Percentiles rank a stretch among this genome's conserved stretches.
Evolutionary conservation across 1,140 invertebrate species (phyloP).

Genomic region (Laodelphax striatellus): DNA sequence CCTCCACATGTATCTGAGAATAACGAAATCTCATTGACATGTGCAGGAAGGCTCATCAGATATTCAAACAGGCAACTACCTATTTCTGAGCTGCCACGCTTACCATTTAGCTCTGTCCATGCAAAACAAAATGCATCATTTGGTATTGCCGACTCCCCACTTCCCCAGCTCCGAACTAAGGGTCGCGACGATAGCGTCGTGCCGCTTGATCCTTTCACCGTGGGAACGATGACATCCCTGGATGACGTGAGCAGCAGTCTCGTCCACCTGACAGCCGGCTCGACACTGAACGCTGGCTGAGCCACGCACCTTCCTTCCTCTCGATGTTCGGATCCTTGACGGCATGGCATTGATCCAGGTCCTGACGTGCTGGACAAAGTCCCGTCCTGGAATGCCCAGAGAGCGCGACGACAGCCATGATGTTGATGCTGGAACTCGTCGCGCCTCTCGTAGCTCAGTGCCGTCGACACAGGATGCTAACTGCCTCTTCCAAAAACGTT

Average conservation of each 20-base stretch:
- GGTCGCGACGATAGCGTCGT: constrained; percentile 21
- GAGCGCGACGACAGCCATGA: not conserved
- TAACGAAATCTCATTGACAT: too few relatives aligned
- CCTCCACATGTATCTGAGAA: too few relatives aligned
- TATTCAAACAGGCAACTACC: too few relatives aligned
- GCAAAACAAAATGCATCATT: too few relatives aligned
- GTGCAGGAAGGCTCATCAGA: too few relatives aligned
- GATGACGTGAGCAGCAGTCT: constrained; percentile 30
- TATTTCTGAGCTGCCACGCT: too few relatives aligned
- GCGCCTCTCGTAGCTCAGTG: not conserved
- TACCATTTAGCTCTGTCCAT: too few relatives aligned
- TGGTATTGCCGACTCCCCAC: too few relatives aligned
- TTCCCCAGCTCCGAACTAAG: constrained; percentile 1
- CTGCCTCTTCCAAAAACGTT: not conserved
- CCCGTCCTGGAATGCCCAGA: constrained; percentile 11
- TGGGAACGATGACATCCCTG: constrained; percentile 30
- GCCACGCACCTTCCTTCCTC: constrained; percentile 13
- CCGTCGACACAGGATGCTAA: not conserved
- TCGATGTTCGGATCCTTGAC: constrained; percentile 15
- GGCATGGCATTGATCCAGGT: constrained; percentile 18
- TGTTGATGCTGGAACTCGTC: not conserved
- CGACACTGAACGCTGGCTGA: constrained; percentile 19
- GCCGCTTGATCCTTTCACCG: constrained; percentile 26
- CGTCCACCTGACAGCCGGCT: constrained; percentile 25
- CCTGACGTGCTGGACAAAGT: constrained; percentile 18